Conservation (phyloP, 2,888 invertebrate species). For the Lycophotia porphyrea region DNA sequence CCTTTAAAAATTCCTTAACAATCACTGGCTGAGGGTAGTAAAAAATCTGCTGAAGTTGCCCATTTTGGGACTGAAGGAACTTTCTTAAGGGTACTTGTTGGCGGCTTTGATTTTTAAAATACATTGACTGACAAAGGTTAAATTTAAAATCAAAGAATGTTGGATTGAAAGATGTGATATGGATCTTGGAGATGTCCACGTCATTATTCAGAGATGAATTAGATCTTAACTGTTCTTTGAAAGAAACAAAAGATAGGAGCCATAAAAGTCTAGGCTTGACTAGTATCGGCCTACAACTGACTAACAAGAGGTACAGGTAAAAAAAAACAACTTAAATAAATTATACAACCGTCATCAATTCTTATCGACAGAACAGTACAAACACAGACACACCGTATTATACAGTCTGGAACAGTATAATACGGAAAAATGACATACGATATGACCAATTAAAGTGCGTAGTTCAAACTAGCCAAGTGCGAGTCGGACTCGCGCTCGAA, state of each 20-base stretch:
- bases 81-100: conserved; percentile 33
- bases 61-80: conserved; percentile 31
- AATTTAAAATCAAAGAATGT: background rate
- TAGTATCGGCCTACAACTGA: background rate
- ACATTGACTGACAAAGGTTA: conserved; percentile 14
- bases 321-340: background rate
- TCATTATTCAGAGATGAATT: background rate
- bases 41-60: conserved; percentile 52
- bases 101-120: conserved; percentile 26
- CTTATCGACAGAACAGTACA: too few relatives aligned
- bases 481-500: too few relatives aligned
- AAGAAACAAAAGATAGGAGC: background rate
- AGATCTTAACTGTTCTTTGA: background rate
- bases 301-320: background rate
- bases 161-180: background rate
- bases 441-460: too few relatives aligned
- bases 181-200: background rate
- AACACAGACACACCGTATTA: too few relatives aligned
- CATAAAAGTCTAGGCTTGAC: background rate
- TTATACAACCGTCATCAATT: too few relatives aligned
- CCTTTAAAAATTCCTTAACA: conserved; percentile 55
- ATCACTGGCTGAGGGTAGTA: conserved; percentile 40
- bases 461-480: too few relatives aligned
- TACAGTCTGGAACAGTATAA: too few relatives aligned
- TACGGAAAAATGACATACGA: too few relatives aligned